phyloP scores from a whole-genome alignment of 2,113 vertebrate genomes.

The Phrynosoma platyrhinos region DNA sequence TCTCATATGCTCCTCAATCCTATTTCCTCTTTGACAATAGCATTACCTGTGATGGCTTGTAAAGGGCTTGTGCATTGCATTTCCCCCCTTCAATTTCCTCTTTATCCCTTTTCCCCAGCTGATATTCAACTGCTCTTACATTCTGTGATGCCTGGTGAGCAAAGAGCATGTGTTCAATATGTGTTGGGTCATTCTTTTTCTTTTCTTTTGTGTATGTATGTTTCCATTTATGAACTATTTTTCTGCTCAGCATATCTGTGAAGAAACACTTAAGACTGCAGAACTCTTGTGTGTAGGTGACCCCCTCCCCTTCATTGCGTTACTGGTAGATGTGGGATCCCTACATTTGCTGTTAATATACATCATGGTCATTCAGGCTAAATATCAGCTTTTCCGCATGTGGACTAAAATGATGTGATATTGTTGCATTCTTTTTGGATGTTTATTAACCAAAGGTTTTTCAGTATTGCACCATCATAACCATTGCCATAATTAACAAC shows the following conservation, averaged over 20 bases:
- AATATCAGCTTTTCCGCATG: neutral
- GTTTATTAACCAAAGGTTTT: conserved; percentile 20
- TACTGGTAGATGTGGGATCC: neutral
- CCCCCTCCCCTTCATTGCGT: neutral
- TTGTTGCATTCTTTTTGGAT: neutral
- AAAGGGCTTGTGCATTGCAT: neutral
- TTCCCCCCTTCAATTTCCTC: neutral
- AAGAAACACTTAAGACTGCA: neutral
- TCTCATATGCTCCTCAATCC: neutral
- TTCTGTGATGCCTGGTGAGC: neutral
- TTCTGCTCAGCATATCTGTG: neutral
- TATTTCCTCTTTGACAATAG: too few species aligned
- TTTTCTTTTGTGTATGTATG: neutral
- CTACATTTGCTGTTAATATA: neutral
- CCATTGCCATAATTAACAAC: conserved; percentile 31
- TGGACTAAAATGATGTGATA: neutral
- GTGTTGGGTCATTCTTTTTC: too few species aligned
- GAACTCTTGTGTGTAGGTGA: neutral
- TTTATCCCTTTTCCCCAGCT: neutral
- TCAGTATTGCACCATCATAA: neutral
- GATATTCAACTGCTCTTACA: neutral
- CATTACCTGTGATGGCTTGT: neutral
- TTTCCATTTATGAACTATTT: neutral
- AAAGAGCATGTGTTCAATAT: neutral
- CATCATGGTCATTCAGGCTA: neutral